phyloP scores from a whole-genome alignment of 2,888 invertebrate genomes.

The Tinea pellionella region DNA sequence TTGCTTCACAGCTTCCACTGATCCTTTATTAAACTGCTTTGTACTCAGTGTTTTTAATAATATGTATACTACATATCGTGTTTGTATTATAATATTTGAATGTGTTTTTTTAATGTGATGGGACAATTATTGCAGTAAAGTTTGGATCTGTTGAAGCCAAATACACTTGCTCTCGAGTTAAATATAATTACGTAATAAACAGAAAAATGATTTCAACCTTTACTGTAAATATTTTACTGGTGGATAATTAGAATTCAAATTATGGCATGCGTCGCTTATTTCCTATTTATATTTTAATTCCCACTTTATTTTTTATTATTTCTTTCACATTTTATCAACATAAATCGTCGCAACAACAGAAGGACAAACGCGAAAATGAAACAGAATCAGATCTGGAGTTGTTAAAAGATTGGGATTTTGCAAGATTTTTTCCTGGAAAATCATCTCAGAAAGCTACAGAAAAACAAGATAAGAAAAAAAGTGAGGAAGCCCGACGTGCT shows the following conservation, averaged over 20 bases:
- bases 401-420: conserved; percentile 89
- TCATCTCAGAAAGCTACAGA: conserved; percentile 37
- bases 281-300: conserved; percentile 12
- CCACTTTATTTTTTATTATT: conserved; percentile 33
- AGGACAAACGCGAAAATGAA: conserved; percentile 47
- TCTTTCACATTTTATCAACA: conserved; percentile 56
- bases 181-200: not conserved
- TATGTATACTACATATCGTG: not conserved
- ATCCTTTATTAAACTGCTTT: not conserved
- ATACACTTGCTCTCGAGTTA: conserved; percentile 9
- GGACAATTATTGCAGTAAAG: not conserved
- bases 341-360: conserved; percentile 42
- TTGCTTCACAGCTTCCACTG: not conserved
- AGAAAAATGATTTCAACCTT: not conserved
- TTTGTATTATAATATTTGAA: not conserved
- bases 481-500: conserved; percentile 43
- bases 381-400: conserved; percentile 74
- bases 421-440: conserved; percentile 80
- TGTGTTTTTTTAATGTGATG: not conserved
- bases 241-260: not conserved
- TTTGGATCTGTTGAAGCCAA: not conserved
- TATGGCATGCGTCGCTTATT: conserved; percentile 3
- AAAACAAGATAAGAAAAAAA: conserved; percentile 46
- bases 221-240: conserved; percentile 12
- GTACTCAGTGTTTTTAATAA: not conserved